Conservation (phyloP, 2,797 vertebrate species). For the Psittacula echo region DNA sequence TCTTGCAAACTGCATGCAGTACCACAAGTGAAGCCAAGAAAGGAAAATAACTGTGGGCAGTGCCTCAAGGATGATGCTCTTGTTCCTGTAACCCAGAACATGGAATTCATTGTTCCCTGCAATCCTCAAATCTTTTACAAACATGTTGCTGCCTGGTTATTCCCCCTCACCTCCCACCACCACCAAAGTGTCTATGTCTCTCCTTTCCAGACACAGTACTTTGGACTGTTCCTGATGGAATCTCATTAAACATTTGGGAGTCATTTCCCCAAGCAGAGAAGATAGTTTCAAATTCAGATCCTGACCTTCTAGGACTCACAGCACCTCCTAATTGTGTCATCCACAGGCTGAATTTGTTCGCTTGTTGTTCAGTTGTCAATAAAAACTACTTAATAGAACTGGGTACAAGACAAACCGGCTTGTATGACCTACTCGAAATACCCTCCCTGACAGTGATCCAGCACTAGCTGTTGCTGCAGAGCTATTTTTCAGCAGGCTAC, state of each 20-base stretch:
- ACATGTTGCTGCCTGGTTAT: neutral
- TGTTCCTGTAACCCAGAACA: neutral
- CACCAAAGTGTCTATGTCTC: neutral
- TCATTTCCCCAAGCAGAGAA: neutral
- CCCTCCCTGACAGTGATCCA: neutral
- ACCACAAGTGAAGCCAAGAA: neutral
- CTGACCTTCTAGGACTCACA: neutral
- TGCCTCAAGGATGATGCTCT: neutral
- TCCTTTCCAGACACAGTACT: neutral
- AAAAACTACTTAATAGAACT: neutral
- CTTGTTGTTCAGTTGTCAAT: neutral
- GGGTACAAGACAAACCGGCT: neutral
- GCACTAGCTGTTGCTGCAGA: neutral
- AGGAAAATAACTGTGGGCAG: neutral
- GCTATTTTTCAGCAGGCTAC: conserved; percentile 10
- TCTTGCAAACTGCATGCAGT: neutral
- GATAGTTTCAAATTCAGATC: neutral
- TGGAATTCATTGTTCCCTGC: neutral
- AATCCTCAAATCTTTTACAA: neutral
- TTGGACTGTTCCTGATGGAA: neutral
- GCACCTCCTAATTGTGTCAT: neutral
- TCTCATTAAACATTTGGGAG: neutral
- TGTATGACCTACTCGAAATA: neutral
- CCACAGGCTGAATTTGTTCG: neutral
- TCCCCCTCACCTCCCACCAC: too few relatives aligned